A percentile compares a stretch with the other conserved stretches of the same genome.
phyloP scores from a whole-genome alignment of 64 coral and sea anemone species.

The Montipora sp. region DNA sequence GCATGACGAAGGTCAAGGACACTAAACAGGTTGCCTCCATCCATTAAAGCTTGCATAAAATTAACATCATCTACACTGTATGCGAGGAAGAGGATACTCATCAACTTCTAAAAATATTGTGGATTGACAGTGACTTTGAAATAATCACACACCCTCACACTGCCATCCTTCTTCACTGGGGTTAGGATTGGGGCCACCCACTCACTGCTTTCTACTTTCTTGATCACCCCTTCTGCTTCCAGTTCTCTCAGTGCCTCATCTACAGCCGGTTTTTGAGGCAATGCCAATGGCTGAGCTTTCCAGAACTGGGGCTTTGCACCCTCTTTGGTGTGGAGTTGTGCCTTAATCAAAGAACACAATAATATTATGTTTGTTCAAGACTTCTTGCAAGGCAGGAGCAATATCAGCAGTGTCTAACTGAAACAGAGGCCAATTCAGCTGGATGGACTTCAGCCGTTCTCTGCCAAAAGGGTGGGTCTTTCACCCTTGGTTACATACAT shows the following conservation, averaged over 20 bases:
- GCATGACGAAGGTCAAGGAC: conserved; percentile 14
- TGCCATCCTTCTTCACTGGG: conserved; percentile 14
- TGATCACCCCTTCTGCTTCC: background rate
- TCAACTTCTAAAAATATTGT: conserved; percentile 13
- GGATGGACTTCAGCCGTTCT: conserved; percentile 23
- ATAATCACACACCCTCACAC: conserved; percentile 31
- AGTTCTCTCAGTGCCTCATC: background rate
- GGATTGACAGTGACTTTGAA: conserved; percentile 41
- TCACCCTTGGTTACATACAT: too few species aligned
- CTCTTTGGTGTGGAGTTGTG: background rate
- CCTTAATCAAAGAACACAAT: background rate
- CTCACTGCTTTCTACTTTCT: background rate
- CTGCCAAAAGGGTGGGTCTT: conserved; percentile 11
- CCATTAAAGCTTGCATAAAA: background rate
- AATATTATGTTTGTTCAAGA: background rate
- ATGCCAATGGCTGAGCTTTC: background rate
- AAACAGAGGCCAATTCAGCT: conserved; percentile 23
- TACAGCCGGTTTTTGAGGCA: conserved; percentile 18
- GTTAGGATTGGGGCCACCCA: background rate
- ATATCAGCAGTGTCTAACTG: background rate
- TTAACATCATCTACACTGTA: background rate
- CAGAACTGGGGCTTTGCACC: background rate
- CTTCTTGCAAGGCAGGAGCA: background rate
- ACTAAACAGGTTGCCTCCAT: conserved; percentile 3
- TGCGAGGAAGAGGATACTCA: conserved; percentile 23